Conservation (phyloP, 1,140 invertebrate species). For the Bombus superbus region DNA sequence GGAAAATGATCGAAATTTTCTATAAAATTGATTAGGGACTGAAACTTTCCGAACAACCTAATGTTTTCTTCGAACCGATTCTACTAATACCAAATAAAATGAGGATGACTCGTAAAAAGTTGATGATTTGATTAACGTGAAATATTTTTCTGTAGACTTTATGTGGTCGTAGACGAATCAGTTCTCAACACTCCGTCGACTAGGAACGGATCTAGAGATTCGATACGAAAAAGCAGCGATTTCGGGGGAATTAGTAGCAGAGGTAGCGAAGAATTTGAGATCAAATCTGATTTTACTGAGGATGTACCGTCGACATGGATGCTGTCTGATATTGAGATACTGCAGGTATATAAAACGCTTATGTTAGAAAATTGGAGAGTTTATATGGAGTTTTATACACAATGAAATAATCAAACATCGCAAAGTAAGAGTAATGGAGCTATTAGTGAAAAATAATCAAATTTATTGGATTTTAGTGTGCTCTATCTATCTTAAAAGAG, state of each 20-base stretch:
- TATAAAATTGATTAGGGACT: too few relatives aligned
- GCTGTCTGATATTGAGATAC: constrained; percentile 41
- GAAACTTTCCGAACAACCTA: too few relatives aligned
- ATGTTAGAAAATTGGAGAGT: too few relatives aligned
- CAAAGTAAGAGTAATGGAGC: too few relatives aligned
- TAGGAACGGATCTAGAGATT: neutral
- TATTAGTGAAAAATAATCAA: neutral
- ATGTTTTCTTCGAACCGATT: neutral
- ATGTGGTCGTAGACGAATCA: constrained; percentile 50
- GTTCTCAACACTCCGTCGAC: neutral
- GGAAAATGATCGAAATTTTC: too few relatives aligned
- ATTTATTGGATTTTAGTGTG: constrained; percentile 35
- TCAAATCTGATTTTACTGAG: neutral
- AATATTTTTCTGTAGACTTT: constrained; percentile 40
- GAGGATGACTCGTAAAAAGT: neutral
- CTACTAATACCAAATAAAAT: too few relatives aligned
- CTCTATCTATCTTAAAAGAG: constrained; percentile 20
- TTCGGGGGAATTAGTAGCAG: neutral
- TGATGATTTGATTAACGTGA: neutral
- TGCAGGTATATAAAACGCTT: constrained; percentile 34
- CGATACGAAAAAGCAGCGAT: neutral
- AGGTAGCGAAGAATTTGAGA: neutral
- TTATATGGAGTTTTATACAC: neutral
- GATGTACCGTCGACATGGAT: neutral
- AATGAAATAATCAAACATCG: neutral